Evolutionary conservation across 2,888 invertebrate genomes (phyloP).

Genomic region (Pherbina coryleti): DNA sequence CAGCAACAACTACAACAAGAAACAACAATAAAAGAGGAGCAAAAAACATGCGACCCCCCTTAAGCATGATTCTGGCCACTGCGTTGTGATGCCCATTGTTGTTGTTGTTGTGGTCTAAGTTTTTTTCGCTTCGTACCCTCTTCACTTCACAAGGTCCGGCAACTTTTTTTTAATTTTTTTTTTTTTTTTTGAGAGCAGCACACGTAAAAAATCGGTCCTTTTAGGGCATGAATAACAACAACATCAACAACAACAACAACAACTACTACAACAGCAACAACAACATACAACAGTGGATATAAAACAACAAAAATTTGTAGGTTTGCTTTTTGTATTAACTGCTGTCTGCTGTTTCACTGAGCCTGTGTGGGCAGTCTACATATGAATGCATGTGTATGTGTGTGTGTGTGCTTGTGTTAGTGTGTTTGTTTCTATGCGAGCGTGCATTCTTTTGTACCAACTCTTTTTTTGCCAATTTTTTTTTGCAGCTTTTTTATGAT

Average conservation of each 20-base stretch:
- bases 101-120: not conserved
- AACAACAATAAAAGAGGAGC: not conserved
- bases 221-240: not conserved
- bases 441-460: not conserved
- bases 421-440: not conserved
- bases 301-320: not conserved
- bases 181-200: not conserved
- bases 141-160: not conserved
- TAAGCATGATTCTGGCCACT: not conserved
- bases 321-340: not conserved
- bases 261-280: not conserved
- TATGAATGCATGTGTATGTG: not conserved
- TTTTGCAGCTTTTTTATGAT: slow-evolving; percentile 31
- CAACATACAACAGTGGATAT: not conserved
- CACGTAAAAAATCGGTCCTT: not conserved
- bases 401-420: not conserved
- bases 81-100: not conserved
- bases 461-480: slow-evolving; percentile 8
- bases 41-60: not conserved
- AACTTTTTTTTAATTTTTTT: not conserved
- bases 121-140: not conserved
- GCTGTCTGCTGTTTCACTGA: not conserved
- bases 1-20: slow-evolving; percentile 23
- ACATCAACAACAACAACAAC: not conserved
- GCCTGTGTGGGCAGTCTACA: not conserved